Conservation (phyloP, 2,888 invertebrate genomes). For the Tachina lurida region DNA sequence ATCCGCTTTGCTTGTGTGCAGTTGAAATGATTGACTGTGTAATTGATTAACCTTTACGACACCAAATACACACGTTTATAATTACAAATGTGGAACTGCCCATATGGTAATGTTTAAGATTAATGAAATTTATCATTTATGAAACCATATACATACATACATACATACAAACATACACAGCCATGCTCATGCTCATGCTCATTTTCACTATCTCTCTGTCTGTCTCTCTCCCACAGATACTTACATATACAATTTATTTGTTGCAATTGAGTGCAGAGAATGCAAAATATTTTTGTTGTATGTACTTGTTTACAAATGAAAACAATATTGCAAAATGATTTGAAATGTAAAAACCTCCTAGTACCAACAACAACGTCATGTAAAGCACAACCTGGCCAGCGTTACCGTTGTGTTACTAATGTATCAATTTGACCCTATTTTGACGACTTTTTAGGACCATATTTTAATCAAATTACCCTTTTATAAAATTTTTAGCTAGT, state of each 20-base stretch:
- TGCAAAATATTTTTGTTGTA: constrained; percentile 1
- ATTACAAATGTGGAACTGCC: constrained; percentile 67
- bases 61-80: constrained; percentile 35
- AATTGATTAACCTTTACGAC: constrained; percentile 64
- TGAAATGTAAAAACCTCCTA: not conserved
- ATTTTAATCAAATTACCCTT: not conserved
- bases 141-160: constrained; percentile 44
- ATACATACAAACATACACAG: not conserved
- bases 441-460: not conserved
- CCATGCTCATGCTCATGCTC: not conserved
- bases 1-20: constrained; percentile 26
- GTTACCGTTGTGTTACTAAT: not conserved
- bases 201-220: not conserved
- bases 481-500: not conserved
- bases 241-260: constrained; percentile 4
- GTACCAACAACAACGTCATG: constrained; percentile 4
- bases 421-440: not conserved
- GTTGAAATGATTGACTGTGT: constrained; percentile 49
- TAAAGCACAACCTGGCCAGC: not conserved
- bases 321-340: constrained; percentile 54
- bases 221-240: not conserved
- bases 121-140: constrained; percentile 69
- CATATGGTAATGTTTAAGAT: constrained; percentile 63
- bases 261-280: constrained; percentile 19
- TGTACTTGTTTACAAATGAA: constrained; percentile 30